These are phyloP conservation scores for Drosophila histrio DNA, from an alignment of 2,888 invertebrate genomes.

Conservation along the genomic window DNA sequence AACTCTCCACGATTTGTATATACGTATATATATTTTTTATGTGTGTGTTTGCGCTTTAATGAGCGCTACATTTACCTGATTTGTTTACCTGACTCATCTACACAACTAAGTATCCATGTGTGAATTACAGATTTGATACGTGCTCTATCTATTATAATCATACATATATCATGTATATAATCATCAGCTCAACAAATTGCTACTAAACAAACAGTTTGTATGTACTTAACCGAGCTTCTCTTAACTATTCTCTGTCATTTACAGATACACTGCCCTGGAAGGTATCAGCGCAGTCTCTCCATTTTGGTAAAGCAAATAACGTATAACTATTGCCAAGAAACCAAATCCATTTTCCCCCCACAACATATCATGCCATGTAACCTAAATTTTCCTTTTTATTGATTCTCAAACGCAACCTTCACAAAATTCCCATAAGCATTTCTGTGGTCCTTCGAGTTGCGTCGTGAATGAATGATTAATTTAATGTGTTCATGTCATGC, in stretches of 20 bases:
- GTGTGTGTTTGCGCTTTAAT: conserved; percentile 59
- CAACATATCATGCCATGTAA: conserved; percentile 4
- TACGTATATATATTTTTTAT: conserved; percentile 13
- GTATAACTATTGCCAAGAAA: conserved; percentile 16
- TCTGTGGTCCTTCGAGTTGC: not conserved
- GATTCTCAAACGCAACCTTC: conserved; percentile 64
- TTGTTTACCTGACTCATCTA: conserved; percentile 49
- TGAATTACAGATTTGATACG: conserved; percentile 8
- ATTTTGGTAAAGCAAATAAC: conserved; percentile 60
- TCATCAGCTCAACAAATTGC: conserved; percentile 20
- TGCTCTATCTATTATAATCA: not conserved
- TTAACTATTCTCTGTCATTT: conserved; percentile 69
- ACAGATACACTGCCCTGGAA: conserved; percentile 78
- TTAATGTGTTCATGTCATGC: conserved; percentile 51
- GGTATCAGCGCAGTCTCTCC: conserved; percentile 65
- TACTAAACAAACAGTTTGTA: conserved; percentile 37
- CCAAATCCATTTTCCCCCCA: conserved; percentile 3
- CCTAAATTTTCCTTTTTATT: conserved; percentile 43
- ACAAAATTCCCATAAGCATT: conserved; percentile 10
- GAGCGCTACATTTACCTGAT: conserved; percentile 41
- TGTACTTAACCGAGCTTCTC: conserved; percentile 48
- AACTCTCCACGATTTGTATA: conserved; percentile 52
- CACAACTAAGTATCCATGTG: conserved; percentile 6
- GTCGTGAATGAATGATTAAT: conserved; percentile 28
- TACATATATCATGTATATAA: conserved; percentile 8